Evolutionary conservation across 1,140 invertebrate genomes (phyloP).

Genomic region (Drosophila ercepeae): DNA sequence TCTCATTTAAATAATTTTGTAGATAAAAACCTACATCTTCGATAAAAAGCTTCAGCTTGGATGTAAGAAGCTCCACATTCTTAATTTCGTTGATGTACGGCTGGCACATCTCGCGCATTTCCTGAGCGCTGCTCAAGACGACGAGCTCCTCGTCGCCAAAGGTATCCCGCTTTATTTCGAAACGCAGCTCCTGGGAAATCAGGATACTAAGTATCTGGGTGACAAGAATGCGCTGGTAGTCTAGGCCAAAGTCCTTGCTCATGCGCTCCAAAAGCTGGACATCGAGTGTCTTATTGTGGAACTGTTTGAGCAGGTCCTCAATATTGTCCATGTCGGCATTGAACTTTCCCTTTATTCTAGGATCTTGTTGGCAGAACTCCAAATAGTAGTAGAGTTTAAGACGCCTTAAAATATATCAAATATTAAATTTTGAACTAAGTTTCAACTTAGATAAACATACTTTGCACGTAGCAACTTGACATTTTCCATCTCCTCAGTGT

Average conservation of each 20-base stretch:
- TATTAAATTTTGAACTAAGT: neutral
- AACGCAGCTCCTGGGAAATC: conserved; percentile 67
- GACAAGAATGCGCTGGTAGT: conserved; percentile 75
- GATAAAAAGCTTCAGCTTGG: conserved; percentile 67
- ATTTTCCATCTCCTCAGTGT: conserved; percentile 55
- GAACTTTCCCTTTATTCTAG: conserved; percentile 64
- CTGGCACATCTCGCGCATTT: conserved; percentile 72
- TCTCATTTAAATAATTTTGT: neutral
- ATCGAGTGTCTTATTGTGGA: conserved; percentile 72
- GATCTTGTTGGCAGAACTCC: conserved; percentile 79
- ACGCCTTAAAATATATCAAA: conserved; percentile 39
- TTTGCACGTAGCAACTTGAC: conserved; percentile 59
- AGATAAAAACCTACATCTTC: conserved; percentile 23
- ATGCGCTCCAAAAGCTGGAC: conserved; percentile 71
- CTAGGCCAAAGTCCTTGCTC: conserved; percentile 73
- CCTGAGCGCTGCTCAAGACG: conserved; percentile 62
- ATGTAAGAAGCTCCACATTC: conserved; percentile 63
- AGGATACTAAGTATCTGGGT: conserved; percentile 75
- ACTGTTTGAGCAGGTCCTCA: conserved; percentile 72
- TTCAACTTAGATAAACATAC: conserved; percentile 31
- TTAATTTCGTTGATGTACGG: conserved; percentile 76
- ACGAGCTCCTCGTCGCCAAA: conserved; percentile 79
- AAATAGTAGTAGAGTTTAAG: conserved; percentile 77
- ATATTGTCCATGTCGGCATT: conserved; percentile 76
- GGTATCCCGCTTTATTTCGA: conserved; percentile 67